Conservation (phyloP, 2,113 vertebrate species). For the Colaptes auratus region DNA sequence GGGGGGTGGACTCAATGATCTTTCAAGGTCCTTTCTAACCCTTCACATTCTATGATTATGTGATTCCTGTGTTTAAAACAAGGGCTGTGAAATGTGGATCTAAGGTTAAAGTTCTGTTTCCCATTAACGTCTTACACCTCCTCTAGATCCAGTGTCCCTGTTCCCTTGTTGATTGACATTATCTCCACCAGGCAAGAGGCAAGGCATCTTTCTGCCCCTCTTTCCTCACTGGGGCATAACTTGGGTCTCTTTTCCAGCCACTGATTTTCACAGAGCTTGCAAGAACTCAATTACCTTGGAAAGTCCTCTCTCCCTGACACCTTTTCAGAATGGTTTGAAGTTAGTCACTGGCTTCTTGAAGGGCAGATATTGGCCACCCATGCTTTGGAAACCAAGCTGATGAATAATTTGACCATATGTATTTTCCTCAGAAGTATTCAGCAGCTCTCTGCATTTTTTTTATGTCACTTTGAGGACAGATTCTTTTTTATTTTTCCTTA, state of each 20-base stretch:
- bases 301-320: neutral
- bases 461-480: neutral
- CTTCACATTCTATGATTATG: too few species aligned
- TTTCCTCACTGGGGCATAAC: neutral
- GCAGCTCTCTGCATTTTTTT: neutral
- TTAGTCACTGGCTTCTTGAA: neutral
- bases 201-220: neutral
- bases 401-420: neutral
- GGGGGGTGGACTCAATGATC: too few species aligned
- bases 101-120: neutral
- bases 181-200: neutral
- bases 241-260: neutral
- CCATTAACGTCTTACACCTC: neutral
- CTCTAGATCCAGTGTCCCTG: rapidly evolving
- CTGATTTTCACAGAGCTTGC: neutral
- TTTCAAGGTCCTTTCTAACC: too few species aligned
- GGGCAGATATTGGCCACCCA: neutral
- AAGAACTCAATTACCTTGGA: neutral
- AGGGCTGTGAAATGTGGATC: neutral
- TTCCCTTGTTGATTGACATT: neutral
- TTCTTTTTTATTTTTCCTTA: neutral
- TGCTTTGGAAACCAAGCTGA: neutral
- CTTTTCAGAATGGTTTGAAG: neutral
- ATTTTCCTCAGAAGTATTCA: constrained; percentile 1
- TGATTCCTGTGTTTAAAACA: neutral